These are phyloP conservation scores for Coluber constrictor DNA, from an alignment of 2,797 vertebrate species.

Conservation along the genomic window DNA sequence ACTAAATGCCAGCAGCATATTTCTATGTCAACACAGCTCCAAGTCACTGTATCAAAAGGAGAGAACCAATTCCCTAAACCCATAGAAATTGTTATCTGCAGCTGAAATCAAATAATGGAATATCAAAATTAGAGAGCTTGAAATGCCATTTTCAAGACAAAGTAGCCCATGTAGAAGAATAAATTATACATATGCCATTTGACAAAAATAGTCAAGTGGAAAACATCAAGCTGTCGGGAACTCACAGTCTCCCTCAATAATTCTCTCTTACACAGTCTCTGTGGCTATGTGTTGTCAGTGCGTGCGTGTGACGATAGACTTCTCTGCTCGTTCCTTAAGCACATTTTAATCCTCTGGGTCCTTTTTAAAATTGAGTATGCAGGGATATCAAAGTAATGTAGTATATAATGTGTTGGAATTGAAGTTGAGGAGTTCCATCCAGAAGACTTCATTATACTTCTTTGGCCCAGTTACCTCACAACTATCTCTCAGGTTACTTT, in stretches of 20 bases:
- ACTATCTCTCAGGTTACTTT: background rate
- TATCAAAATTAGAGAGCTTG: conserved; percentile 4
- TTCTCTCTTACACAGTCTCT: background rate
- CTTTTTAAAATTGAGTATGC: background rate
- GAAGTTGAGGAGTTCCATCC: background rate
- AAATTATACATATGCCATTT: conserved; percentile 15
- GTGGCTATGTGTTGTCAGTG: background rate
- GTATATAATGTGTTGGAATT: background rate
- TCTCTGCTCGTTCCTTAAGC: background rate
- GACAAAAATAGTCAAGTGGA: conserved; percentile 20
- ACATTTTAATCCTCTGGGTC: background rate
- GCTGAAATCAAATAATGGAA: background rate
- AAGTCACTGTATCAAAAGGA: conserved; percentile 4
- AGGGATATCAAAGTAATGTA: background rate
- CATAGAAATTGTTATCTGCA: background rate
- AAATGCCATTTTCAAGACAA: conserved; percentile 16
- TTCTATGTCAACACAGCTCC: background rate
- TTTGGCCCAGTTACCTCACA: background rate
- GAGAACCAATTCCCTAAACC: background rate
- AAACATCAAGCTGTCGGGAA: conserved; percentile 4
- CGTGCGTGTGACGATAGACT: background rate
- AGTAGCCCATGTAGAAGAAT: conserved; percentile 6
- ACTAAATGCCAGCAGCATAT: conserved; percentile 19
- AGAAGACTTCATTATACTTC: background rate
- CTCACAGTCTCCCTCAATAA: background rate